Conservation (phyloP, 2,113 vertebrate species). For the Trematocara stigmaticum region DNA sequence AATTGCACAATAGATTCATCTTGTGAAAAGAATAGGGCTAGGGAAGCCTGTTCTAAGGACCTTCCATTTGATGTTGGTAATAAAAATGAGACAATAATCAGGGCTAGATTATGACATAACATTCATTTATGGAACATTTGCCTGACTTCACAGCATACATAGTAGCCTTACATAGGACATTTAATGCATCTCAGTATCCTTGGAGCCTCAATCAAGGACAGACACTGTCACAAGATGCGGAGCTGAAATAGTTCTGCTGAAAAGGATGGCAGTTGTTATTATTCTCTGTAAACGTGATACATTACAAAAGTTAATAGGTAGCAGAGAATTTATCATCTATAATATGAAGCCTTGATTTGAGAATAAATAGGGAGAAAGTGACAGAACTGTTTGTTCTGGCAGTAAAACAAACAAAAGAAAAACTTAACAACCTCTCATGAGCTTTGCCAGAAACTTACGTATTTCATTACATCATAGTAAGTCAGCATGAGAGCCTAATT, state of each 20-base stretch:
- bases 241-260: neutral
- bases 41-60: neutral
- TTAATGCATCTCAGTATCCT: neutral
- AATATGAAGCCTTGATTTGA: neutral
- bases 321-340: constrained; percentile 11
- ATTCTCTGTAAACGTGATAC: constrained; percentile 24
- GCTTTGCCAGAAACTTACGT: neutral
- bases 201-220: neutral
- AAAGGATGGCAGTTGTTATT: constrained; percentile 24
- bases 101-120: neutral
- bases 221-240: neutral
- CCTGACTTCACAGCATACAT: neutral
- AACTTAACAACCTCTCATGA: neutral
- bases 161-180: neutral
- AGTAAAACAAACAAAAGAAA: neutral
- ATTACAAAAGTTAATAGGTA: constrained; percentile 24
- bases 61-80: neutral
- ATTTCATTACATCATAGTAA: neutral
- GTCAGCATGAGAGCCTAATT: neutral
- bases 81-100: neutral
- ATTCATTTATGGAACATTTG: neutral
- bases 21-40: neutral
- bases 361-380: neutral
- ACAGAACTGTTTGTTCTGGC: neutral
- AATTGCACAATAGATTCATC: constrained; percentile 4